Percentiles rank a stretch among this genome's conserved stretches.
Evolutionary conservation across 2,888 invertebrate genomes (phyloP).

Genomic region (Pachycephus smyrnensis): DNA sequence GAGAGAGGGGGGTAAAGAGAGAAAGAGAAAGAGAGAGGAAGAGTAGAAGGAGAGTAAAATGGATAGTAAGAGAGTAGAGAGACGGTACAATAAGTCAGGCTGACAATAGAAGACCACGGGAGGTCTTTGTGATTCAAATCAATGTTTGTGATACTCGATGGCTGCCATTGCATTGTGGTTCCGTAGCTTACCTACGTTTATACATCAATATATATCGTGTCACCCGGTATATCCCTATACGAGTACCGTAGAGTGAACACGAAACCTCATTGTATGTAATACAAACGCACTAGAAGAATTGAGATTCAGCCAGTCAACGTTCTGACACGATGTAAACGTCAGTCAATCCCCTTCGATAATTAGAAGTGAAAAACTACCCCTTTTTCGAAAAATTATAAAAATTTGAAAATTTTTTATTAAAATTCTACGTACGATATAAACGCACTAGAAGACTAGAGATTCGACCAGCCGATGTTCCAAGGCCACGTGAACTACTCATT

Average conservation of each 20-base stretch:
- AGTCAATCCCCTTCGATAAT: no score
- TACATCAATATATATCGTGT: conserved; percentile 23
- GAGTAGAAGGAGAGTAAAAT: conserved; percentile 18
- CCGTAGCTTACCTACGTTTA: conserved; percentile 42
- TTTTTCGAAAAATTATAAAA: no score
- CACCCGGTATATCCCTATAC: conserved; percentile 18
- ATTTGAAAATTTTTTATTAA: no score
- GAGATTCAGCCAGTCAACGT: neutral
- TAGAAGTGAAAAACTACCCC: no score
- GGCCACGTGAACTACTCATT: no score
- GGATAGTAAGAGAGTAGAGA: conserved; percentile 30
- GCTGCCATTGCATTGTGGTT: conserved; percentile 45
- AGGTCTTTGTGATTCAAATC: conserved; percentile 65
- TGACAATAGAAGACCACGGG: conserved; percentile 60
- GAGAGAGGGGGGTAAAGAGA: conserved; percentile 18
- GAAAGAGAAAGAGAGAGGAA: conserved; percentile 17
- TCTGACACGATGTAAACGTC: neutral
- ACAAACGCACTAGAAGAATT: neutral
- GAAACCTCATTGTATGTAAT: neutral
- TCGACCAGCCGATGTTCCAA: neutral
- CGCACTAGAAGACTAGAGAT: neutral
- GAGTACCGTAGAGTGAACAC: neutral
- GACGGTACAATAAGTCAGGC: conserved; percentile 57
- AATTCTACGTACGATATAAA: neutral
- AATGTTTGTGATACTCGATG: conserved; percentile 63